Percentiles rank a stretch among this genome's conserved stretches.
Evolutionary conservation across 2,888 invertebrate species (phyloP).

Genomic region (Electrophaes corylata): DNA sequence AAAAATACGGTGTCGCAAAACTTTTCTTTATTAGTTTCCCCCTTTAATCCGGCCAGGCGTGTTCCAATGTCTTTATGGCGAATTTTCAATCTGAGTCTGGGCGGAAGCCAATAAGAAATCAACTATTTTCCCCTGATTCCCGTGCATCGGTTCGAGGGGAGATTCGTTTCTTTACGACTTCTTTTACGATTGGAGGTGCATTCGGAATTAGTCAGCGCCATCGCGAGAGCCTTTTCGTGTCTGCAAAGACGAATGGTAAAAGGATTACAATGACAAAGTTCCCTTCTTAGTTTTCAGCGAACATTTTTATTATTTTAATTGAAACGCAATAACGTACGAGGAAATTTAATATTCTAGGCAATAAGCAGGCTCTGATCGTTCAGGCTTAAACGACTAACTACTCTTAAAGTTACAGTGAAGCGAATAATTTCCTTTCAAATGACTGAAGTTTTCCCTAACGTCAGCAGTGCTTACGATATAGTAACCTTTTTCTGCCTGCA

Average conservation of each 20-base stretch:
- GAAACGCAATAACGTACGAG: conserved; percentile 11
- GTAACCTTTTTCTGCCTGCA: conserved; percentile 51
- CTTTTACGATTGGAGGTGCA: conserved; percentile 84
- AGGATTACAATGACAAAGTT: conserved; percentile 75
- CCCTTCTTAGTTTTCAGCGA: conserved; percentile 31
- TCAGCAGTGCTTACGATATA: conserved; percentile 55
- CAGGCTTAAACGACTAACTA: conserved; percentile 42
- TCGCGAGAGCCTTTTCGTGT: conserved; percentile 80
- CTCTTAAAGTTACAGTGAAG: conserved; percentile 52
- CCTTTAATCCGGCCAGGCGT: conserved; percentile 82
- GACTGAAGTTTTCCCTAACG: conserved; percentile 56
- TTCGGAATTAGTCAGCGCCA: conserved; percentile 79
- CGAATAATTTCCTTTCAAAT: conserved; percentile 56
- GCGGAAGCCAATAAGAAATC: conserved; percentile 83
- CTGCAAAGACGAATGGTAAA: conserved; percentile 77
- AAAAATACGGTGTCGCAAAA: conserved; percentile 84
- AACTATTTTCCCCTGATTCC: conserved; percentile 81
- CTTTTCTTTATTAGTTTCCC: conserved; percentile 84
- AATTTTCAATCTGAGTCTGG: conserved; percentile 83
- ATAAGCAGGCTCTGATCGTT: conserved; percentile 34
- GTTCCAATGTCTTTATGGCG: conserved; percentile 83
- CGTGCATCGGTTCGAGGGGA: conserved; percentile 79
- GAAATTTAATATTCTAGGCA: conserved; percentile 25
- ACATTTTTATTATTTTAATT: conserved; percentile 37
- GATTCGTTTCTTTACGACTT: conserved; percentile 81